Evolutionary conservation across 1,140 invertebrate species (phyloP), one percentile per base, ranked within the genome.

Genomic region (Nautilus pompilius): DNA sequence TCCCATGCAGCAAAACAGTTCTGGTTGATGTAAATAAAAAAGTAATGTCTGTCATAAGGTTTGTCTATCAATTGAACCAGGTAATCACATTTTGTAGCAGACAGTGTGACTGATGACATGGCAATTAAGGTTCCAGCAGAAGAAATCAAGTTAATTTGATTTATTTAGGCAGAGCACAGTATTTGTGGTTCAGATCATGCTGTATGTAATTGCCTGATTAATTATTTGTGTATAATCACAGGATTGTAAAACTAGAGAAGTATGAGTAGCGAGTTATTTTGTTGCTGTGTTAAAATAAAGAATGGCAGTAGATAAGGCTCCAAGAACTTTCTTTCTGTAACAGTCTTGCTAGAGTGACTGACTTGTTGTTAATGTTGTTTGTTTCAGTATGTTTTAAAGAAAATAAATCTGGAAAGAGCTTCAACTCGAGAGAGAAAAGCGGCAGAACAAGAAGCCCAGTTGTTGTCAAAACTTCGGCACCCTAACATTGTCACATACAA

Each of bases 401-500:
- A 82, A 68, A 82, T 86, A 34, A 80, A 84, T 60, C 63, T 86
- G n/a, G 71, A 79, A 41, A 80, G 81, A 65, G 73, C 83, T 20
- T 79, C 80, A 1, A 74, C 80, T 33, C 70, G 79, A 58, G 85
- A 86, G 60, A 69, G 81, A 56, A 69, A 79, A 60, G 81, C 82
- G 30, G 83, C 84, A 34, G 72, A 82, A 70, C 79, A 80, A 60
- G 86, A 87, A 74, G 84, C 82, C 1, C 79, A 83, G 60, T 70
- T 86, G 13, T 69, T 87, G n/a, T 82, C 80, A 6, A 81, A 82
- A 57, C 70, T 86, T 32, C 83, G 84, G 61, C 85, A 86, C 66
- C 84, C 84, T 34, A 86, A 86, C 67, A 86, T 87, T 65, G 85
- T 86, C 24, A 73, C 82, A 1, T 86, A 86, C 62, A 82, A 84